Evolutionary conservation across 2,888 invertebrate species (phyloP).

Genomic region (Phlogophora meticulosa): DNA sequence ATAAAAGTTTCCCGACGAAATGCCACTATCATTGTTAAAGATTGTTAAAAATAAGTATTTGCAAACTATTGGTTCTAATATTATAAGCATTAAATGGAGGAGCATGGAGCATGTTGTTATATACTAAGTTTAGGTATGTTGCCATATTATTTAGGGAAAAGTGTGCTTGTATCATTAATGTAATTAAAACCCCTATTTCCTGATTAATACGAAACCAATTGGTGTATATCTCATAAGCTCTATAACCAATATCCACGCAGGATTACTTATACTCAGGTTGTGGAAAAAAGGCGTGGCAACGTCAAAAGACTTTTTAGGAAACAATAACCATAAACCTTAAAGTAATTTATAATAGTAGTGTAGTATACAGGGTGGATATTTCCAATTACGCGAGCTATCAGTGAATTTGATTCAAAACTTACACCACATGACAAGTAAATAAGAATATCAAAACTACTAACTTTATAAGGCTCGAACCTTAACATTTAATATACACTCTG

Average conservation of each 20-base stretch:
- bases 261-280: slow-evolving; percentile 49
- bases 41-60: slow-evolving; percentile 57
- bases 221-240: slow-evolving; percentile 22
- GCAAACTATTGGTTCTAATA: slow-evolving; percentile 48
- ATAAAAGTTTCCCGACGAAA: slow-evolving; percentile 26
- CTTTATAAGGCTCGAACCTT: slow-evolving; percentile 5
- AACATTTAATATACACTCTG: slow-evolving; percentile 23
- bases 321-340: slow-evolving; percentile 43
- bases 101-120: slow-evolving; percentile 38
- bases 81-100: slow-evolving; percentile 26
- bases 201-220: slow-evolving; percentile 29
- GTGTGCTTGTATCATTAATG: slow-evolving; percentile 47
- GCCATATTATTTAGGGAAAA: slow-evolving; percentile 56
- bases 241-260: slow-evolving; percentile 20
- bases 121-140: slow-evolving; percentile 48
- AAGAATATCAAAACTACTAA: slow-evolving; percentile 9
- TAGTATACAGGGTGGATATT: slow-evolving; percentile 38
- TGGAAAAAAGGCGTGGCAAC: slow-evolving; percentile 44
- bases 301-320: slow-evolving; percentile 51
- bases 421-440: background rate
- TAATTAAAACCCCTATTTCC: slow-evolving; percentile 21
- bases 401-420: slow-evolving; percentile 26
- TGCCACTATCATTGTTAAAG: slow-evolving; percentile 54
- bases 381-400: slow-evolving; percentile 15
- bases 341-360: slow-evolving; percentile 23